Evolutionary conservation across 2,113 vertebrate species (phyloP).

Genomic region (Caretta caretta): DNA sequence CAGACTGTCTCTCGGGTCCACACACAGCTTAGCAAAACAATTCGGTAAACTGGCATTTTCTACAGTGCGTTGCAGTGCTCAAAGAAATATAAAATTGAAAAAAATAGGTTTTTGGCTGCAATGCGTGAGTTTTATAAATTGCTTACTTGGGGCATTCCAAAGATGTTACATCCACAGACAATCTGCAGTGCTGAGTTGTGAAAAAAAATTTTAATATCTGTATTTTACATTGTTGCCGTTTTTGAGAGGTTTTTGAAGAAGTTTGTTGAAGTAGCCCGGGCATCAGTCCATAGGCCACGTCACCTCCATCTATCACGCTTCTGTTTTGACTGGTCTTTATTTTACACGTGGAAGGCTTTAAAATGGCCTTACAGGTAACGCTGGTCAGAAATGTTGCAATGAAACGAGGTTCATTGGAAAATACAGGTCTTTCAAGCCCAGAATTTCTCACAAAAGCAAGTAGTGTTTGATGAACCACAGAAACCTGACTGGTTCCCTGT

Average conservation of each 20-base stretch:
- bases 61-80: background rate
- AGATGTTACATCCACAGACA: background rate
- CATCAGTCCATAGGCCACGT: background rate
- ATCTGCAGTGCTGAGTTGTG: background rate
- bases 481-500: background rate
- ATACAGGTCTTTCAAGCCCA: background rate
- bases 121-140: background rate
- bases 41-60: background rate
- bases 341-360: background rate
- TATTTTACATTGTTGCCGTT: background rate
- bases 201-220: background rate
- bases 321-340: background rate
- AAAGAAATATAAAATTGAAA: background rate
- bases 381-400: background rate
- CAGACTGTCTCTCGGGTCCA: background rate
- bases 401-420: background rate
- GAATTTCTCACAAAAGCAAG: background rate
- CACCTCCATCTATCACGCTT: background rate
- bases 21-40: accelerated
- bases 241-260: background rate
- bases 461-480: background rate
- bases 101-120: background rate
- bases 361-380: background rate
- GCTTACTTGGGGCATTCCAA: background rate
- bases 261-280: background rate